A percentile compares a stretch with the other conserved stretches of the same genome.
phyloP scores from a whole-genome alignment of 1,140 invertebrate species.

The Polyergus mexicanus region DNA sequence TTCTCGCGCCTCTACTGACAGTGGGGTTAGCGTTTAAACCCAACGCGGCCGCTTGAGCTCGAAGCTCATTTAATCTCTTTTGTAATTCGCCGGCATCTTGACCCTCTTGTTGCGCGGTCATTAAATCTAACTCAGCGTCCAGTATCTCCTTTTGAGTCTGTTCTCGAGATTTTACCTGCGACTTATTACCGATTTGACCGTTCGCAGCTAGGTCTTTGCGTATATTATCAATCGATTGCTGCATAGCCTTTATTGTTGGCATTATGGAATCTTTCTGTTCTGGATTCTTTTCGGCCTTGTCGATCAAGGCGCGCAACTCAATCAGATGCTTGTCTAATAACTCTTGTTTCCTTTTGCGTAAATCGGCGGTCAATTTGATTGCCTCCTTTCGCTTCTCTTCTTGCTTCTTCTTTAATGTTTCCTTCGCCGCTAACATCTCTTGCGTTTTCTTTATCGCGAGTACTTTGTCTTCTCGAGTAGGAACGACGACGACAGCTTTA shows the following conservation, averaged over 20 bases:
- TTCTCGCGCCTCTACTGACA: conserved; percentile 73
- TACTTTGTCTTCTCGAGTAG: conserved; percentile 83
- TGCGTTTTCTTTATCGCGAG: conserved; percentile 89
- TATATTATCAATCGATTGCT: conserved; percentile 92
- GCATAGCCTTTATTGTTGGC: conserved; percentile 91
- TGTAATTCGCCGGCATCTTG: conserved; percentile 91
- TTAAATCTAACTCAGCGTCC: conserved; percentile 95
- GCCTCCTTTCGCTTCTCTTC: conserved; percentile 91
- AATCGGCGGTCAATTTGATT: conserved; percentile 90
- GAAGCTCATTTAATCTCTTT: conserved; percentile 91
- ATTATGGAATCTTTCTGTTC: conserved; percentile 90
- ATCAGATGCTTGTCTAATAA: conserved; percentile 92
- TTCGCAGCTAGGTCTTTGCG: conserved; percentile 89
- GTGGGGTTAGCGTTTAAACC: conserved; percentile 78
- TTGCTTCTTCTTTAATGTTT: conserved; percentile 89
- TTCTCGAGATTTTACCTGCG: conserved; percentile 87
- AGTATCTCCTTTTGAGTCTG: conserved; percentile 94
- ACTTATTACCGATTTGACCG: conserved; percentile 78
- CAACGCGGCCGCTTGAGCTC: conserved; percentile 87
- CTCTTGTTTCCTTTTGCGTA: conserved; percentile 92
- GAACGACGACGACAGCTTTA: conserved; percentile 62
- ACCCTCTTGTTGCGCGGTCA: conserved; percentile 93
- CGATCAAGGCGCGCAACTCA: conserved; percentile 92
- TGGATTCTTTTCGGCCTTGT: conserved; percentile 91
- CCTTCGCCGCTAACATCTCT: conserved; percentile 88